Percentiles rank a stretch among this genome's conserved stretches.
These are phyloP conservation scores for Colletes collaris DNA, from an alignment of 2,888 invertebrate genomes.

Conservation along the genomic window DNA sequence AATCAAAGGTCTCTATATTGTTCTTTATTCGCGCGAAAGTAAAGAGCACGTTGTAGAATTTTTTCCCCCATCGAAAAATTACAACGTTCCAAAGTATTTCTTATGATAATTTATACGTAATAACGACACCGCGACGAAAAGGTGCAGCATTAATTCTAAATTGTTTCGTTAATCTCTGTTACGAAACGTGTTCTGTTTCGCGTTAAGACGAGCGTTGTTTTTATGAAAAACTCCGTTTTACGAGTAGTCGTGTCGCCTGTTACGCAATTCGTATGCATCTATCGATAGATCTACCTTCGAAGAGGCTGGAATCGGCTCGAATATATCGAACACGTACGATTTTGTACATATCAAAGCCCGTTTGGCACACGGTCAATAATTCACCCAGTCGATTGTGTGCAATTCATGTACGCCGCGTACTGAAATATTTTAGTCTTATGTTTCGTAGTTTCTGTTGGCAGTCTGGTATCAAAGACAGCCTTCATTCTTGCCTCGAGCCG, in stretches of 20 bases:
- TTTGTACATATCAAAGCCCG: constrained; percentile 21
- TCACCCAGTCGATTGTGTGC: constrained; percentile 26
- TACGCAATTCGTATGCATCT: not conserved
- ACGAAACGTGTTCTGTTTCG: too few species aligned
- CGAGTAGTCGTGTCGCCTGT: too few species aligned
- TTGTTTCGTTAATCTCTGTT: too few species aligned
- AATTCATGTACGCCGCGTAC: constrained; percentile 39
- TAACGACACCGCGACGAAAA: too few species aligned
- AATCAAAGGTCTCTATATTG: constrained; percentile 36
- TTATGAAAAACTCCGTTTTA: too few species aligned
- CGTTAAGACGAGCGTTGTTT: too few species aligned
- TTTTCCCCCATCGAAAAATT: too few species aligned
- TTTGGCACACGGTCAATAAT: constrained; percentile 67
- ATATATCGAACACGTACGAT: constrained; percentile 31
- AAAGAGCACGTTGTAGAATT: not conserved
- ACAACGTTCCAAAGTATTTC: too few species aligned
- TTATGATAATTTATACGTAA: too few species aligned
- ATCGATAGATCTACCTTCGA: constrained; percentile 36
- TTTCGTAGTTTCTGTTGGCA: constrained; percentile 67
- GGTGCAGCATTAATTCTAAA: too few species aligned
- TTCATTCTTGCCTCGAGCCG: constrained; percentile 48
- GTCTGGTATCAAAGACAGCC: constrained; percentile 51
- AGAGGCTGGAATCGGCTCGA: constrained; percentile 9
- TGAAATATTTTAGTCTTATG: constrained; percentile 67
- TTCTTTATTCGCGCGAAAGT: not conserved